phyloP scores from a whole-genome alignment of 2,113 vertebrate genomes.

The Pseudorectes ferrugineus region DNA sequence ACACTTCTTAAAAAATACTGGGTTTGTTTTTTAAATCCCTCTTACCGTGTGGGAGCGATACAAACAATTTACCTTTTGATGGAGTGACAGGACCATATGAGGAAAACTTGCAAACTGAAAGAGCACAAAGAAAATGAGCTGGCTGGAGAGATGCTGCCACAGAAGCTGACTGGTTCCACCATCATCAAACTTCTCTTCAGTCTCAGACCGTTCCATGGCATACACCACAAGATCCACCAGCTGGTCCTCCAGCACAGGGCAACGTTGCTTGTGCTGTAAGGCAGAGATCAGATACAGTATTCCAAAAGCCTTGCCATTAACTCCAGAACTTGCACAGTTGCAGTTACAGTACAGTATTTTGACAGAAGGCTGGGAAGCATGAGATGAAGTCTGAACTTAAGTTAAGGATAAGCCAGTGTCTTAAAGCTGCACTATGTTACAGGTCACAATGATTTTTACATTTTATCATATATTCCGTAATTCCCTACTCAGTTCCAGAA shows the following conservation, averaged over 20 bases:
- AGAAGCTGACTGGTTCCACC: constrained; percentile 97
- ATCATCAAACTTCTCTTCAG: constrained; percentile 96
- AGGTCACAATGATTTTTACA: neutral
- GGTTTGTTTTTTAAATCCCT: neutral
- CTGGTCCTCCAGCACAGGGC: constrained; percentile 98
- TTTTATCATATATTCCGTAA: neutral
- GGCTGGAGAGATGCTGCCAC: constrained; percentile 99
- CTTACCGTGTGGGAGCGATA: neutral
- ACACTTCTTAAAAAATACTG: neutral
- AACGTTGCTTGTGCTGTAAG: constrained; percentile 96
- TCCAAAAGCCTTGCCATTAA: constrained; percentile 68
- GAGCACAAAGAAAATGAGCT: constrained; percentile 99
- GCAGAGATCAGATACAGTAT: constrained; percentile 76
- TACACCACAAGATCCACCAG: constrained; percentile 98
- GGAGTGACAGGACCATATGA: constrained; percentile 97
- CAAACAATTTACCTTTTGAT: constrained; percentile 89
- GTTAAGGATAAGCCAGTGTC: constrained; percentile 73
- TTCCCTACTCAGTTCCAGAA: neutral
- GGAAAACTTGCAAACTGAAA: constrained; percentile 99
- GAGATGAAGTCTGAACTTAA: constrained; percentile 77
- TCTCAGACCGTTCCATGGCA: constrained; percentile 98
- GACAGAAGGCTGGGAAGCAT: constrained; percentile 75
- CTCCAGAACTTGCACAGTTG: constrained; percentile 23
- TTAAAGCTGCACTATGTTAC: constrained; percentile 80
- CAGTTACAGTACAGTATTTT: constrained; percentile 32